Percentiles rank a stretch among this genome's conserved stretches.
Evolutionary conservation across 1,140 invertebrate genomes (phyloP).

Genomic region (Aphelinus certus): DNA sequence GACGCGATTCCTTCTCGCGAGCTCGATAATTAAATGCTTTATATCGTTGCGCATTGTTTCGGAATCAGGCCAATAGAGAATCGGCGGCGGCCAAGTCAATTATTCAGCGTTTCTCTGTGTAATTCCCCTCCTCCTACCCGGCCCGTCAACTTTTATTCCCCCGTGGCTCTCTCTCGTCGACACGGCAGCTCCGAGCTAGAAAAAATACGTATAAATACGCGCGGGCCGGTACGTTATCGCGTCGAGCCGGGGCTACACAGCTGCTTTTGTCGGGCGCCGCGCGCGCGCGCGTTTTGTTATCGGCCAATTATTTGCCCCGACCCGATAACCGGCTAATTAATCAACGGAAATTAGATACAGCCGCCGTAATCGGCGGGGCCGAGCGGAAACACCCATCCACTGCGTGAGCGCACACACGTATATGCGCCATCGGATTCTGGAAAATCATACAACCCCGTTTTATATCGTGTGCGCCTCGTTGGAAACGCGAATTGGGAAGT

Average conservation of each 20-base stretch:
- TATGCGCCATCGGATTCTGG: conserved; percentile 7
- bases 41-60: not conserved
- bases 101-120: not conserved
- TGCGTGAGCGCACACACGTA: conserved; percentile 1
- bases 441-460: conserved; percentile 1
- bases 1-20: too few relatives aligned
- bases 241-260: too few relatives aligned
- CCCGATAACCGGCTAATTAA: conserved; percentile 36
- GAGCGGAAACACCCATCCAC: not conserved
- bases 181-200: too few relatives aligned
- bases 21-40: not conserved
- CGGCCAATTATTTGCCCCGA: conserved; percentile 37
- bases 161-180: too few relatives aligned
- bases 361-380: not conserved
- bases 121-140: too few relatives aligned
- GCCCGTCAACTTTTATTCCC: too few relatives aligned
- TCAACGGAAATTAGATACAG: conserved; percentile 38
- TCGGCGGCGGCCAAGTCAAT: not conserved
- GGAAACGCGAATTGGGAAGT: too few relatives aligned
- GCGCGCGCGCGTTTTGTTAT: conserved; percentile 7
- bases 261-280: too few relatives aligned
- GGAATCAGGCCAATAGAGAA: conserved; percentile 13
- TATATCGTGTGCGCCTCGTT: not conserved
- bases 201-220: too few relatives aligned
- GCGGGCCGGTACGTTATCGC: too few relatives aligned